phyloP scores from a whole-genome alignment of 1,140 invertebrate genomes.

The Drosophila mayri region DNA sequence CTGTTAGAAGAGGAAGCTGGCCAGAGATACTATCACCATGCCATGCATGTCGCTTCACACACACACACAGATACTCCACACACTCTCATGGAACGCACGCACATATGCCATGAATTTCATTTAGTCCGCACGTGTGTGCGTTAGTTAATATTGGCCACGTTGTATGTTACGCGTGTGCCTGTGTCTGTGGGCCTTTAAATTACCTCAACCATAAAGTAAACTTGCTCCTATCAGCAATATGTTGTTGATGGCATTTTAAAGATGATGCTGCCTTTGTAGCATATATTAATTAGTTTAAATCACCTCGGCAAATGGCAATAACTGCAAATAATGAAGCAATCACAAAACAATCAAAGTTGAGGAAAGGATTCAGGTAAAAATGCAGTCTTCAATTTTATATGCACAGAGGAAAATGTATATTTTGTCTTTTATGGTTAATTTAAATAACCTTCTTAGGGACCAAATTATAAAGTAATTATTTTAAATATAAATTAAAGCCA shows the following conservation, averaged over 20 bases:
- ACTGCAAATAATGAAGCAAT: slow-evolving; percentile 28
- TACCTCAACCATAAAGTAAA: slow-evolving; percentile 78
- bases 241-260: slow-evolving; percentile 71
- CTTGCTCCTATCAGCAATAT: slow-evolving; percentile 52
- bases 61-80: slow-evolving; percentile 25
- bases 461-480: not conserved
- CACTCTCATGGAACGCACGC: slow-evolving; percentile 66
- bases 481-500: not conserved
- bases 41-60: slow-evolving; percentile 72
- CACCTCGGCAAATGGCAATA: slow-evolving; percentile 12
- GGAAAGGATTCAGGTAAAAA: not conserved
- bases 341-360: slow-evolving; percentile 33
- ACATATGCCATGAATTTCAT: slow-evolving; percentile 84
- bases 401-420: not conserved
- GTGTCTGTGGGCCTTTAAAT: slow-evolving; percentile 70
- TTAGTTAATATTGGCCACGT: slow-evolving; percentile 79
- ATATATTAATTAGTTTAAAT: slow-evolving; percentile 66
- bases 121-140: slow-evolving; percentile 78
- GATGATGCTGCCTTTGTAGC: slow-evolving; percentile 40
- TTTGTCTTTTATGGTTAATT: no score
- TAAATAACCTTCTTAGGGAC: no score
- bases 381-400: not conserved
- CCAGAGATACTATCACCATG: slow-evolving; percentile 76
- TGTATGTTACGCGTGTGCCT: slow-evolving; percentile 23
- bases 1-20: slow-evolving; percentile 54